Base-by-base conservation (phyloP, 2,113 vertebrate species). In the Dicerorhinus sumatrensis region DNA sequence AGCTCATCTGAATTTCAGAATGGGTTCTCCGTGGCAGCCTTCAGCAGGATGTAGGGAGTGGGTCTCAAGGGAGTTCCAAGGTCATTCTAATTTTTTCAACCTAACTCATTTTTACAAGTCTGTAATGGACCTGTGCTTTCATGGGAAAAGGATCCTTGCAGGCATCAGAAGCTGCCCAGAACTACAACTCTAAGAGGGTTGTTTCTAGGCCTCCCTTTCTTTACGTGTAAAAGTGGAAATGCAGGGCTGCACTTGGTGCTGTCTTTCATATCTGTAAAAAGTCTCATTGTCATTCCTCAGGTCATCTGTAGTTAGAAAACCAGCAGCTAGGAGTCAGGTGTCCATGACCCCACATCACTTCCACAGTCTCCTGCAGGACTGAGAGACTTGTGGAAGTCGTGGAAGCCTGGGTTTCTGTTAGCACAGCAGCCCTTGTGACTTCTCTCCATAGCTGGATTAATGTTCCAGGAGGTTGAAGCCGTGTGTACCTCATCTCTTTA, bases 281-380 rank as follows among this genome's bases (percentile, higher is more conserved):
- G 23, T 51, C 69, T 88, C 70, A 6, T 2, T 33, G 21, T 82
- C 27, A 33, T 31, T 36, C 5, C 18, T 63, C 17, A 51, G 65
- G 69, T 20, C 11, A 0, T 33, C 48, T 48, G 60, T 48, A 3
- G 33, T 83, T 54, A 60, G 63, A 27, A 39, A 16, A 39, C 27
- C 56, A 67, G 48, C 11, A 31, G 36, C 27, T 2, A 6, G 39
- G 33, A 3, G 2, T 6, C 14, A 7, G 3, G 23, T 70, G 36
- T 76, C 42, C 7, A 1, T 39, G 33, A 23, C 36, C 1, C 54
- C 10, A 0, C 5, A 0, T 20, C 31, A 23, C 36, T 36, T 14
- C 31, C 21, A 29, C 9, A 20, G 63, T 7, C 18, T 54, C 46
- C 11, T 5, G 21, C n/a, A 14, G 60, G 60, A n/a, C 39, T 13